Percentiles rank a stretch among this genome's conserved stretches.
Evolutionary conservation across 2,113 vertebrate genomes (phyloP).

Genomic region (Erythrocercus mccallii): DNA sequence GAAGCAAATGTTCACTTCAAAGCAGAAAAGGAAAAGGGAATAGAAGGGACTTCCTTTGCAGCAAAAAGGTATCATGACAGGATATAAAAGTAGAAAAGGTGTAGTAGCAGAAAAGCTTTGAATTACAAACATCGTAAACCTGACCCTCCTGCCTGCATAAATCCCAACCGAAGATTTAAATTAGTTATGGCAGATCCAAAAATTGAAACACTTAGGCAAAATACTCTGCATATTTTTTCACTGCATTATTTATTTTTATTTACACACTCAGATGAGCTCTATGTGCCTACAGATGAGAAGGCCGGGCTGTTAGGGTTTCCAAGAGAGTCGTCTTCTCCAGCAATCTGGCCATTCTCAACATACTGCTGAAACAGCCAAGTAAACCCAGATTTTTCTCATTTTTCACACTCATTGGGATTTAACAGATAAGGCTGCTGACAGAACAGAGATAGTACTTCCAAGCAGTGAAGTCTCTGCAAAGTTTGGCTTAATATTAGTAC

Average conservation of each 20-base stretch:
- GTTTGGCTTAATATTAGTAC: not conserved
- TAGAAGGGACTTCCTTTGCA: not conserved
- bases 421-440: constrained; percentile 53
- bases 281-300: constrained; percentile 28
- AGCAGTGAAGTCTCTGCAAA: not conserved
- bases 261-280: constrained; percentile 25
- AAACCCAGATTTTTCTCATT: constrained; percentile 15
- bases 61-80: not conserved
- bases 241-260: constrained; percentile 61
- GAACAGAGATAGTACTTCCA: constrained; percentile 20
- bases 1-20: constrained; percentile 18
- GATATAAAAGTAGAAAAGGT: not conserved
- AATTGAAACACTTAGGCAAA: constrained; percentile 23
- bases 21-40: not conserved
- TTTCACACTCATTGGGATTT: constrained; percentile 28
- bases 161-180: not conserved
- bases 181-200: not conserved
- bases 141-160: not conserved
- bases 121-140: not conserved
- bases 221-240: constrained; percentile 49
- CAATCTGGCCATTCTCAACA: constrained; percentile 48
- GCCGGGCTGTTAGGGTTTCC: not conserved
- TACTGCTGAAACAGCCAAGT: constrained; percentile 1
- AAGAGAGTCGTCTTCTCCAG: constrained; percentile 6
- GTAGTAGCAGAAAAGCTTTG: not conserved